Conservation (phyloP, 2,797 vertebrate species). For the Sorex maritimensis region DNA sequence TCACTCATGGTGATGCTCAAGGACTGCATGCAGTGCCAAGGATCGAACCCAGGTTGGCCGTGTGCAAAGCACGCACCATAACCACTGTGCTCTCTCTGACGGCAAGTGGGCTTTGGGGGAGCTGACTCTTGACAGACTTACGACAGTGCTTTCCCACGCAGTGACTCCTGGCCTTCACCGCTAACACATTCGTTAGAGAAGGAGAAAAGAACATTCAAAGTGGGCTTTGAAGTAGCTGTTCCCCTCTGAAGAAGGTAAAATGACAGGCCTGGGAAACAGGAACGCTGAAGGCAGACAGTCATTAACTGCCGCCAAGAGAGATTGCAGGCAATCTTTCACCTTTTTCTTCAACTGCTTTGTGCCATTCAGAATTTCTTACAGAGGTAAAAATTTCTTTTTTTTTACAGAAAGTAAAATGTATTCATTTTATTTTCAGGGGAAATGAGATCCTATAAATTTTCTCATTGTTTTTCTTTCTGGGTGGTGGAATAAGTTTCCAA, state of each 20-base stretch:
- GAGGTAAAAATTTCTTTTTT: too few species aligned
- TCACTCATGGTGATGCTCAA: too few species aligned
- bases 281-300: background rate
- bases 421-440: conserved; percentile 39
- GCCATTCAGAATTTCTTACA: conserved; percentile 10
- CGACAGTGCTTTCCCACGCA: too few species aligned
- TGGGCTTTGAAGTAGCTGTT: background rate
- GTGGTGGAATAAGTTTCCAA: conserved; percentile 42
- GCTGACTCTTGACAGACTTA: too few species aligned
- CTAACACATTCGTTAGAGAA: too few species aligned
- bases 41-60: too few species aligned
- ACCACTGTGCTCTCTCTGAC: too few species aligned
- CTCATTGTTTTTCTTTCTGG: conserved; percentile 48
- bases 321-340: background rate
- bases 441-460: conserved; percentile 48
- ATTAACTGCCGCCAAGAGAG: conserved; percentile 31
- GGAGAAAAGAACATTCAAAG: background rate
- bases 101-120: too few species aligned
- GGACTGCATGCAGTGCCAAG: too few species aligned
- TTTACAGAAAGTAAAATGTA: background rate
- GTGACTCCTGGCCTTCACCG: too few species aligned
- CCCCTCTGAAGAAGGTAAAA: background rate
- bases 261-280: background rate
- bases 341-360: conserved; percentile 41
- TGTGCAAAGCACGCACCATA: too few species aligned